These are phyloP conservation scores for Cardinalis cardinalis DNA, from an alignment of 2,113 vertebrate genomes.

Conservation along the genomic window DNA sequence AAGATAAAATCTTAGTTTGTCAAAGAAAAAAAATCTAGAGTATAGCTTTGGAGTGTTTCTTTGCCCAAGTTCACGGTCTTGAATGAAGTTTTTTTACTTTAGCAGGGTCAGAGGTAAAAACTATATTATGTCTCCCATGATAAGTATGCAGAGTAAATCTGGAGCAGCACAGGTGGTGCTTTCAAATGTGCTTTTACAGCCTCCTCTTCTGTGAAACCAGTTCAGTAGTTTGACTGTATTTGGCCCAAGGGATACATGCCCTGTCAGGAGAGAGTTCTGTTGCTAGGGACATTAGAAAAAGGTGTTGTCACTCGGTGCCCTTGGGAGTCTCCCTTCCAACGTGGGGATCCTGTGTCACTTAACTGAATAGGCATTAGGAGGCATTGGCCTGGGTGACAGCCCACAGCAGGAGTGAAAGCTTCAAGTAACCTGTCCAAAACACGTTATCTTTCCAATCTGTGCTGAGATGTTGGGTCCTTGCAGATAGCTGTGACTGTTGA, in stretches of 20 bases:
- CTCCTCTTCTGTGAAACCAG: background rate
- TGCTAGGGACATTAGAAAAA: background rate
- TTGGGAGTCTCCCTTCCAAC: background rate
- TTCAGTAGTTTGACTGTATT: background rate
- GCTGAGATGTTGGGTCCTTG: background rate
- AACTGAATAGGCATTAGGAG: background rate
- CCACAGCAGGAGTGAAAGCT: background rate
- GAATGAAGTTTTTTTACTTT: background rate
- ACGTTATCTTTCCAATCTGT: rapidly evolving
- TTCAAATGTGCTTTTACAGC: background rate
- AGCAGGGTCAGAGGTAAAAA: background rate
- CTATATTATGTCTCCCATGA: rapidly evolving
- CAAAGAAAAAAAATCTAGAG: background rate
- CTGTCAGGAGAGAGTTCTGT: background rate
- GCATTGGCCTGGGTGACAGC: background rate
- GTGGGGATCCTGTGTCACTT: background rate
- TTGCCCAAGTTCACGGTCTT: background rate
- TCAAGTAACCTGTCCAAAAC: background rate
- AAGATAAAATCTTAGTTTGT: background rate
- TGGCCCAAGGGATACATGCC: background rate
- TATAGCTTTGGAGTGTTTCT: background rate
- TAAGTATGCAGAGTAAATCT: background rate
- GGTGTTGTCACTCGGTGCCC: background rate
- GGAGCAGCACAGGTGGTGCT: background rate
- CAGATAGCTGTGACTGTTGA: background rate